These are phyloP conservation scores for Physella acuta DNA, from an alignment of 1,140 invertebrate genomes.

Conservation along the genomic window DNA sequence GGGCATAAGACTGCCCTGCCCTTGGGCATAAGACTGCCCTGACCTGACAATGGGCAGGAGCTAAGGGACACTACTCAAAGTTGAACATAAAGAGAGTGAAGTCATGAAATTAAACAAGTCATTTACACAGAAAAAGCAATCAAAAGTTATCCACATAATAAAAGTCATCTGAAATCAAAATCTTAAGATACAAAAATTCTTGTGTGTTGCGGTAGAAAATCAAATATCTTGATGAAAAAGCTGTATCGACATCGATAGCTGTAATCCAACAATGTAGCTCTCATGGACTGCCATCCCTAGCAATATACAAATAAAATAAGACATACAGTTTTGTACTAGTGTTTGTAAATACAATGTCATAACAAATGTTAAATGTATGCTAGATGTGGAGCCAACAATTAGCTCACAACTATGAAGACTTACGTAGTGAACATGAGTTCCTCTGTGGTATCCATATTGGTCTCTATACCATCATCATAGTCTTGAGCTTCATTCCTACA, in stretches of 20 bases:
- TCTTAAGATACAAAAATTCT: too few species aligned
- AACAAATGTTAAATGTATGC: neutral
- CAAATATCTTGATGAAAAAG: neutral
- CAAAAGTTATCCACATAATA: too few species aligned
- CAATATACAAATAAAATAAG: neutral
- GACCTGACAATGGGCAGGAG: too few species aligned
- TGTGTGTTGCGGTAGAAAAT: too few species aligned
- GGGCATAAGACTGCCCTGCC: too few species aligned
- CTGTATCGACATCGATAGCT: neutral
- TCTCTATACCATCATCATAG: conserved; percentile 20
- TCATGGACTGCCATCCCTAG: neutral
- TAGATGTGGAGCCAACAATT: neutral
- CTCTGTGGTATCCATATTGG: conserved; percentile 16
- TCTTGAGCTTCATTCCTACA: conserved; percentile 12
- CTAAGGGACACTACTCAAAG: too few species aligned
- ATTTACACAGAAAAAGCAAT: too few species aligned
- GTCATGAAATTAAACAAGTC: too few species aligned
- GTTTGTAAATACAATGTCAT: neutral
- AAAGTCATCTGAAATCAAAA: too few species aligned
- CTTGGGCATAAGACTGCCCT: too few species aligned
- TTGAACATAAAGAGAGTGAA: too few species aligned
- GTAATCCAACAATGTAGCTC: neutral
- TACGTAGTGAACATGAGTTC: conserved; percentile 27
- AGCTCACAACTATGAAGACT: conserved; percentile 12
- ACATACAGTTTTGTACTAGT: neutral